Evolutionary conservation across 2,797 vertebrate species (phyloP).

Genomic region (Galago senegalensis): DNA sequence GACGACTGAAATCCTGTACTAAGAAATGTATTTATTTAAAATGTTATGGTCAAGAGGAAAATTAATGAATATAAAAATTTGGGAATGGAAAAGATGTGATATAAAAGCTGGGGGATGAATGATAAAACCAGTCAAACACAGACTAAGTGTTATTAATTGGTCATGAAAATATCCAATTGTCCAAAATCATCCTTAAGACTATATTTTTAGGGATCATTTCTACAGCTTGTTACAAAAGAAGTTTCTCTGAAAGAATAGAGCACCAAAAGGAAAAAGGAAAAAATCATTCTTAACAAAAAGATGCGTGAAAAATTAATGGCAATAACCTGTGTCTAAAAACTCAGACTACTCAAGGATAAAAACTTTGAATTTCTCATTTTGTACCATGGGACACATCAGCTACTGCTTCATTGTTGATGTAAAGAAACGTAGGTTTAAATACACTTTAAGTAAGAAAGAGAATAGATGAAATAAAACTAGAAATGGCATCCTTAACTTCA

Average conservation of each 20-base stretch:
- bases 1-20: background rate
- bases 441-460: conserved; percentile 7
- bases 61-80: conserved; percentile 13
- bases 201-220: background rate
- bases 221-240: background rate
- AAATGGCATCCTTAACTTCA: conserved; percentile 56
- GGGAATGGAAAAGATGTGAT: background rate
- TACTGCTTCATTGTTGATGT: conserved; percentile 42
- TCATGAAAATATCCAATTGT: background rate
- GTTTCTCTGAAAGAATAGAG: background rate
- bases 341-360: conserved; percentile 21
- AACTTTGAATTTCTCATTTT: conserved; percentile 16
- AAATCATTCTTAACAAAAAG: conserved; percentile 40
- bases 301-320: background rate
- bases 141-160: background rate
- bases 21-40: conserved; percentile 15
- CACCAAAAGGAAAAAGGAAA: background rate
- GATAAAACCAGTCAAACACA: background rate
- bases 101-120: background rate
- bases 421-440: conserved; percentile 3
- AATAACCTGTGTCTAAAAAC: conserved; percentile 31
- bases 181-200: conserved; percentile 17
- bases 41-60: background rate
- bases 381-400: background rate
- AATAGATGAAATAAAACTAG: conserved; percentile 46